Evolutionary conservation across 2,113 vertebrate species (phyloP).

Genomic region (Falco punctatus): DNA sequence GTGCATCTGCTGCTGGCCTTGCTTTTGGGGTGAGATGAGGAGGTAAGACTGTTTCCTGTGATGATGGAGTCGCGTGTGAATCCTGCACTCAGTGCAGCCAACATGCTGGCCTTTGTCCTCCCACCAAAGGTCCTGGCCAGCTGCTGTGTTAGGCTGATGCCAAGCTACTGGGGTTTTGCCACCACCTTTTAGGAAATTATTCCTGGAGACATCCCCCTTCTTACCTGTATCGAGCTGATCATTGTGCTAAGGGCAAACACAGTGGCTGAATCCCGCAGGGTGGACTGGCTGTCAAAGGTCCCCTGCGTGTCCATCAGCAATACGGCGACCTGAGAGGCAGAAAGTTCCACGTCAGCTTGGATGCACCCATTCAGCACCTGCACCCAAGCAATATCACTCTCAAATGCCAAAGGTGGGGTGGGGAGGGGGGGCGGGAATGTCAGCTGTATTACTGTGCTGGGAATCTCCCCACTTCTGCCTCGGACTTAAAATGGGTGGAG

Average conservation of each 20-base stretch:
- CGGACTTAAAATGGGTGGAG: accelerated
- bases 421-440: not conserved
- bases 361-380: not conserved
- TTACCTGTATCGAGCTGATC: conserved; percentile 99
- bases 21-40: not conserved
- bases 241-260: conserved; percentile 98
- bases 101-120: not conserved
- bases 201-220: not conserved
- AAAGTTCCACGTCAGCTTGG: not conserved
- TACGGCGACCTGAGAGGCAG: conserved; percentile 84
- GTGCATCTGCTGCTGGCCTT: not conserved
- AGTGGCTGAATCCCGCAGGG: conserved; percentile 93
- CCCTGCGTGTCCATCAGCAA: conserved; percentile 97
- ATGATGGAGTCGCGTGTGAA: not conserved
- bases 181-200: not conserved
- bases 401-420: accelerated
- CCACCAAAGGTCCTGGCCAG: not conserved
- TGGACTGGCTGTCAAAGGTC: conserved; percentile 98
- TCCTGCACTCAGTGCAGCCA: not conserved
- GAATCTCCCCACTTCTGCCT: not conserved
- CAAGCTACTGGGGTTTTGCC: not conserved
- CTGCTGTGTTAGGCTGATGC: not conserved
- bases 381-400: not conserved
- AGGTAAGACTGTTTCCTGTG: not conserved
- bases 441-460: not conserved